Evolutionary conservation across 1,140 invertebrate species (phyloP).

Genomic region (Holotrichia oblita): DNA sequence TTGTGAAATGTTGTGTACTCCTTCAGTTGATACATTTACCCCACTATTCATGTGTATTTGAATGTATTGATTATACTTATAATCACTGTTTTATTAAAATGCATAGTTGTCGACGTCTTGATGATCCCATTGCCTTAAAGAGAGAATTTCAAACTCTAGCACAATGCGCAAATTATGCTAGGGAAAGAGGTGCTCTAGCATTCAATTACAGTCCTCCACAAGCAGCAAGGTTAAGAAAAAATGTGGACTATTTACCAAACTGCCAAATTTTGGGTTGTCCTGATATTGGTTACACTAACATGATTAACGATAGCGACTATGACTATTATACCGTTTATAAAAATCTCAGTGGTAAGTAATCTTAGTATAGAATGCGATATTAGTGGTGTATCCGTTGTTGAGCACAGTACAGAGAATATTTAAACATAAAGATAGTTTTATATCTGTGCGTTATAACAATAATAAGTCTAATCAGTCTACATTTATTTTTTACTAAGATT

Average conservation of each 20-base stretch:
- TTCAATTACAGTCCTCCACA: slow-evolving; percentile 68
- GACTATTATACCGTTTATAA: slow-evolving; percentile 70
- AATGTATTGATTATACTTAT: too few species aligned
- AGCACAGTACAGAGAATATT: too few species aligned
- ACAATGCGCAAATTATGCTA: slow-evolving; percentile 66
- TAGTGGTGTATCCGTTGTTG: too few species aligned
- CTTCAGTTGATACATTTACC: slow-evolving; percentile 14
- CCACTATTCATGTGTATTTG: background rate
- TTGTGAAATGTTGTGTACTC: background rate
- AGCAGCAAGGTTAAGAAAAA: slow-evolving; percentile 45
- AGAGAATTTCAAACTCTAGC: slow-evolving; percentile 43
- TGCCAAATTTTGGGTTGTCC: slow-evolving; percentile 68
- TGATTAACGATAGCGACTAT: slow-evolving; percentile 65
- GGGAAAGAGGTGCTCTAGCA: slow-evolving; percentile 68
- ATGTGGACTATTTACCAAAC: slow-evolving; percentile 52
- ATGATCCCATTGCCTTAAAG: slow-evolving; percentile 43
- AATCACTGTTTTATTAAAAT: slow-evolving; percentile 54
- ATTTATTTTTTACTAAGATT: too few species aligned
- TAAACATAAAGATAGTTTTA: too few species aligned
- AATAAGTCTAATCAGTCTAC: too few species aligned
- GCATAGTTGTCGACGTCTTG: slow-evolving; percentile 49
- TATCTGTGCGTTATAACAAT: too few species aligned
- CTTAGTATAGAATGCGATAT: too few species aligned
- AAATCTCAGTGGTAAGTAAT: slow-evolving; percentile 65
- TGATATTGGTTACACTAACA: slow-evolving; percentile 62